Conservation (phyloP, 2,797 vertebrate genomes). For the Picus viridis region DNA sequence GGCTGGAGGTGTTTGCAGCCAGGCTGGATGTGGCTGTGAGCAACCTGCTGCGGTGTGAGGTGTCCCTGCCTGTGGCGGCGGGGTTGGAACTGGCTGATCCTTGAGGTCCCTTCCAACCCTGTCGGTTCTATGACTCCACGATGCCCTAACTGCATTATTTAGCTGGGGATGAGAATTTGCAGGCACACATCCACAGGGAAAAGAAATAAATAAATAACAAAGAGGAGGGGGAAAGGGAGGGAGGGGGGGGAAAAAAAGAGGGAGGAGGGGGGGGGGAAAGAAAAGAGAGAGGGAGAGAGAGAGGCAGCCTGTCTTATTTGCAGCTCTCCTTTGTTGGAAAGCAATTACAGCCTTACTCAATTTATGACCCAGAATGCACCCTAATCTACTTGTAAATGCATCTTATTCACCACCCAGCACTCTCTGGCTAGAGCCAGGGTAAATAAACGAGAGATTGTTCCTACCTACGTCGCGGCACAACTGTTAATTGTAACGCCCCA, state of each 20-base stretch:
- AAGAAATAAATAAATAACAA: neutral
- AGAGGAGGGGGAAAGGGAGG: neutral
- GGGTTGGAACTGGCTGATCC: no score
- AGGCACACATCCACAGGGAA: slow-evolving; percentile 42
- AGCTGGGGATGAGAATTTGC: slow-evolving; percentile 44
- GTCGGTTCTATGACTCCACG: neutral
- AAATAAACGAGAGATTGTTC: slow-evolving; percentile 76
- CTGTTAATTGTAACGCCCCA: slow-evolving; percentile 79
- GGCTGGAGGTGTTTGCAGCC: no score
- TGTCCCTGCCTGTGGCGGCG: no score
- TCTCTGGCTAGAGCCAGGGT: slow-evolving; percentile 68
- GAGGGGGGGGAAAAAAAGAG: neutral
- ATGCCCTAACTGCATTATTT: slow-evolving; percentile 54
- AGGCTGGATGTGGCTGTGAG: no score
- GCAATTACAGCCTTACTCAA: slow-evolving; percentile 78
- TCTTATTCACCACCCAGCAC: slow-evolving; percentile 72
- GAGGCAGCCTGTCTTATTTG: slow-evolving; percentile 64
- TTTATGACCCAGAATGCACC: slow-evolving; percentile 77
- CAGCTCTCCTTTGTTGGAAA: slow-evolving; percentile 74
- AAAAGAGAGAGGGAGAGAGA: neutral
- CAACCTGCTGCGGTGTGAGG: no score
- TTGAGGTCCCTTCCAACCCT: no score
- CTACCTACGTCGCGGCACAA: slow-evolving; percentile 74
- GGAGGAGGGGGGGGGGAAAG: neutral
- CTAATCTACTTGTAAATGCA: slow-evolving; percentile 76